Evolutionary conservation across 2,888 invertebrate species (phyloP).

Genomic region (Cephus pygmeus): DNA sequence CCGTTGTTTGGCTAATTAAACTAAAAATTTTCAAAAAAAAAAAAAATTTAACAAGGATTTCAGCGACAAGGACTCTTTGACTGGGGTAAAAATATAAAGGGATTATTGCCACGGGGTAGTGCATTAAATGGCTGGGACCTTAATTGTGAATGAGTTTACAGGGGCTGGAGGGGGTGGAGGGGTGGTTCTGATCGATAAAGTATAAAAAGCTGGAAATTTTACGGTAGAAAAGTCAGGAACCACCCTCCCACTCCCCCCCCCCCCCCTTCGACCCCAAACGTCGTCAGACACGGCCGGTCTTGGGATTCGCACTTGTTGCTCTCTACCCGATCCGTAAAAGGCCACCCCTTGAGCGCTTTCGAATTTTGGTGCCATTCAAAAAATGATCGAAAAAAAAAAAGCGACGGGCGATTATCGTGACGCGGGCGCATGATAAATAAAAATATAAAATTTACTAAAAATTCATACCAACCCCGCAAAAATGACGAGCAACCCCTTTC

Average conservation of each 20-base stretch:
- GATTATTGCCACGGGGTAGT: background rate
- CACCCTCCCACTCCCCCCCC: background rate
- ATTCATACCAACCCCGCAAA: background rate
- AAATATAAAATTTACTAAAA: no score
- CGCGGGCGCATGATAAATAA: no score
- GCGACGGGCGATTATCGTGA: no score
- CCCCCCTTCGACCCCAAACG: conserved; percentile 27
- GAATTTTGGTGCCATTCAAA: background rate
- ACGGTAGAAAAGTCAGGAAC: background rate
- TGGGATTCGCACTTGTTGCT: conserved; percentile 63
- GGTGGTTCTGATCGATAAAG: background rate
- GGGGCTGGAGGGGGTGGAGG: background rate
- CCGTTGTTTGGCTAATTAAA: background rate
- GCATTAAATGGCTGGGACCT: background rate
- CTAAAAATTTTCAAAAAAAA: background rate
- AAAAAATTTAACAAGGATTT: background rate
- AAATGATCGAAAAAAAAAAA: no score
- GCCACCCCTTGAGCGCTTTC: conserved; percentile 27
- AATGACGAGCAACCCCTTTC: background rate
- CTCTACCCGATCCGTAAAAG: conserved; percentile 40
- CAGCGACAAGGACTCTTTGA: background rate
- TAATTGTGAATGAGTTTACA: background rate
- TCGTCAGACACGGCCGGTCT: conserved; percentile 31
- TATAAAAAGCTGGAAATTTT: background rate
- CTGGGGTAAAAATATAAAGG: background rate